Conservation (phyloP, 2,113 vertebrate species). For the Peucedramus taeniatus region DNA sequence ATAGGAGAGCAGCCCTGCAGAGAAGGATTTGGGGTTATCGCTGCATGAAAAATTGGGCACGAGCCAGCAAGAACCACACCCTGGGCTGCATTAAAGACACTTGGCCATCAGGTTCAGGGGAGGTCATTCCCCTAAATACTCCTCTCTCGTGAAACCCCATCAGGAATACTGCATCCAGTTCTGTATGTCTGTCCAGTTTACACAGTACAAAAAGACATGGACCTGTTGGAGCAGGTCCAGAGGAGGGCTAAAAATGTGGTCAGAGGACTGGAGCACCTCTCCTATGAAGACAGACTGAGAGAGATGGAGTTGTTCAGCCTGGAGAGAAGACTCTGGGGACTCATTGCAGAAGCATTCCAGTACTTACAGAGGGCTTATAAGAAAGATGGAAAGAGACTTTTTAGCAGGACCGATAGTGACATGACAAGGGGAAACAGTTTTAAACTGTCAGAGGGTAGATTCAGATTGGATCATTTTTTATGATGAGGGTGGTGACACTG, state of each 20-base stretch:
- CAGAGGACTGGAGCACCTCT: background rate
- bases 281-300: background rate
- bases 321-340: background rate
- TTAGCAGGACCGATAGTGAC: background rate
- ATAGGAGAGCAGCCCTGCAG: background rate
- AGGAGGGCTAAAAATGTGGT: background rate
- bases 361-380: background rate
- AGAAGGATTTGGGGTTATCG: background rate
- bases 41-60: background rate
- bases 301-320: background rate
- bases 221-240: background rate
- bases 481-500: background rate
- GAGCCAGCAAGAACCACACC: background rate
- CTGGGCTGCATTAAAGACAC: background rate
- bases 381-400: background rate
- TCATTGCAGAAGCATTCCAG: background rate
- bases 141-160: fast-evolving
- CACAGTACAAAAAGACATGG: background rate
- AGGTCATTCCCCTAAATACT: background rate
- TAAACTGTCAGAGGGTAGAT: background rate
- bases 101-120: background rate
- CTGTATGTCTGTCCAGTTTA: background rate
- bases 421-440: background rate
- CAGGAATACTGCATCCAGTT: background rate
- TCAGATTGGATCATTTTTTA: background rate